Percentiles rank a stretch among this genome's conserved stretches.
Conservation (phyloP, 2,888 invertebrate genomes). For the Chalcis sispes region DNA sequence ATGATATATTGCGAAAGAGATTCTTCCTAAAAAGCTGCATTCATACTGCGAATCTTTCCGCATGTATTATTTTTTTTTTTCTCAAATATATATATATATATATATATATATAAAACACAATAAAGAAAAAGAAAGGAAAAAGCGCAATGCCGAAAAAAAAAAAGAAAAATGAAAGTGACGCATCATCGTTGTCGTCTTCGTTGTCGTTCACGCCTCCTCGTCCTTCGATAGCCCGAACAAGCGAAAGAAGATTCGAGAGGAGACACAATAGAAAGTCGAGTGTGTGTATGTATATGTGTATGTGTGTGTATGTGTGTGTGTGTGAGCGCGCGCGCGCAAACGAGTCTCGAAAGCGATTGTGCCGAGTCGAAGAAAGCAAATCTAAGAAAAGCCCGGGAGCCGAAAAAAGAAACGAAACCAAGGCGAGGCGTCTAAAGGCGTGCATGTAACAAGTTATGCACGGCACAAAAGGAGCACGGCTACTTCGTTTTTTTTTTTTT, state of each 20-base stretch:
- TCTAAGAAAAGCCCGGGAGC: conserved; percentile 39
- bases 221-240: conserved; percentile 43
- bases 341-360: conserved; percentile 28
- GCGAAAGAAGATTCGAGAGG: conserved; percentile 28
- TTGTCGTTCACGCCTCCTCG: no score
- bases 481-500: conserved; percentile 16
- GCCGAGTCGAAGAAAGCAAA: conserved; percentile 33
- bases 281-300: not conserved
- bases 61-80: conserved; percentile 14
- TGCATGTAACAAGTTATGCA: not conserved
- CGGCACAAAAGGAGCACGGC: conserved; percentile 3
- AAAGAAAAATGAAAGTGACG: conserved; percentile 42
- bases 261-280: conserved; percentile 49
- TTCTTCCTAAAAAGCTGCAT: conserved; percentile 14
- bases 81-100: not conserved
- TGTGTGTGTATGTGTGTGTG: conserved; percentile 15
- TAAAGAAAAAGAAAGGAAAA: conserved; percentile 27
- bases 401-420: conserved; percentile 10
- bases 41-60: not conserved
- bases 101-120: not conserved
- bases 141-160: conserved; percentile 22
- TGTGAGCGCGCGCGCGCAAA: no score
- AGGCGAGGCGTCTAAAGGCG: not conserved
- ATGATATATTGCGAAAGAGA: conserved; percentile 15
- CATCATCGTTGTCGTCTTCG: no score